Base-by-base conservation (phyloP, 2,888 invertebrate genomes). In the Drosophila picticornis region DNA sequence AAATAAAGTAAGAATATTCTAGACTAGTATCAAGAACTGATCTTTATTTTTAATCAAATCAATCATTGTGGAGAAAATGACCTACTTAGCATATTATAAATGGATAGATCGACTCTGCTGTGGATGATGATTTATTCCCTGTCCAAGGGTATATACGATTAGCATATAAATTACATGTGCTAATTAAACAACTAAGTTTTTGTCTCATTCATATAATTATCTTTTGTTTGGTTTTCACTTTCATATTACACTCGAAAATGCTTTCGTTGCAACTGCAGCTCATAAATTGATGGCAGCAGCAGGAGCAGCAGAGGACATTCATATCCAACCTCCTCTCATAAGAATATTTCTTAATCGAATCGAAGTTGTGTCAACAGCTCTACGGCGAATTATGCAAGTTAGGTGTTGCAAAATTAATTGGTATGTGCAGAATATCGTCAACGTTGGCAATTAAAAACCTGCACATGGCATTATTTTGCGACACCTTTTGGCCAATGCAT, bases 391-490 rank as follows among this genome's bases (percentile, higher is more conserved):
- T 81, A 70, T 82, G 70, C 61, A 58, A 38, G 51, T 56, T 32
- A 61, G 57, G 4, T 29, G 25, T 29, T 52, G 7, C 4, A 29
- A 60, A 65, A 78, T 84, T 89, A 79, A 87, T 84, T 79, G 73
- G 70, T 53, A 67, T 70, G 75, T 81, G 81, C 2, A 16, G 3
- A 25, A 22, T 16, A 68, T 84, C 83, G 85, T 80, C 81, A 77
- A 70, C 63, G 72, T 38, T 64, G 78, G 78, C 88, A 90, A 90
- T 85, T 90, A 85, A 83, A 83, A 80, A 58, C 2, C 56, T 75
- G 90, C 83, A 84, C 90, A 73, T 76, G 88, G 85, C 88, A 88
- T 84, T 84, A 90, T 84, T 90, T 77, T 90, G 83, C 68, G 66
- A 69, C 83, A 90, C 77, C 83, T 80, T 80, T 67, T 79, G 79